Base-by-base conservation (phyloP, 2,888 invertebrate genomes). In the Campoplex nolae region DNA sequence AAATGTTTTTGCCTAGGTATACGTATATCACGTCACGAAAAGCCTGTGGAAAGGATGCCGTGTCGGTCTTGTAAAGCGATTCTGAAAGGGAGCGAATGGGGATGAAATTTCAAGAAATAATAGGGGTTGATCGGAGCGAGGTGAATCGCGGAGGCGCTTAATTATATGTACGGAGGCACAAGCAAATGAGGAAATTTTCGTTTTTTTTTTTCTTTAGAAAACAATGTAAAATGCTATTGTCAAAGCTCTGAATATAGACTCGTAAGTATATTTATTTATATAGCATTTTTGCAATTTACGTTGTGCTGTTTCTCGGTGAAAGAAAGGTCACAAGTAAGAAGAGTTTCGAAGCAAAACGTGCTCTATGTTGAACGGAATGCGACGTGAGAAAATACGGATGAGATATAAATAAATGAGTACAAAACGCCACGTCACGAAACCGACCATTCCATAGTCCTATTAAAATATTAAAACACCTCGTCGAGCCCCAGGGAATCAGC, bases 381-480 rank as follows among this genome's bases (percentile, higher is more conserved):
- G 90, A 91, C 65, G 68, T 56, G 83, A 83, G 77, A 86, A 83
- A 35, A 78, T 71, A 83, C 74, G 68, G 79, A 82, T 70, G 73
- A 83, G 70, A 86, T 67, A 73, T 56, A 75, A 75, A 94, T 70
- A 94, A 94, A 94, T 94, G 94, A 94, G 94, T 94, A 94, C 93
- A 92, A 93, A 94, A 92, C 90, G 93, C 92, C 93, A 92, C 94
- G 94, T 94, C 94, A 94, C 94, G 94, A 92, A 93, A 93, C 93
- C 92, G 93, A 92, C 92, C 91, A 92, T 93, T 92, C 92, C 92
- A 91, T 91, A 92, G 93, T 93, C 93, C 94, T 93, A 93, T 94
- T 94, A 94, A 94, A 94, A 94, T 94, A 94, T 94, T 94, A 94
- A 94, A 94, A 94, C 93, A 93, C 93, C 93, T 93, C 93, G 92